A percentile compares a stretch with the other conserved stretches of the same genome.
phyloP scores from a whole-genome alignment of 2,888 invertebrate species.

The Drosophila tanythrix region DNA sequence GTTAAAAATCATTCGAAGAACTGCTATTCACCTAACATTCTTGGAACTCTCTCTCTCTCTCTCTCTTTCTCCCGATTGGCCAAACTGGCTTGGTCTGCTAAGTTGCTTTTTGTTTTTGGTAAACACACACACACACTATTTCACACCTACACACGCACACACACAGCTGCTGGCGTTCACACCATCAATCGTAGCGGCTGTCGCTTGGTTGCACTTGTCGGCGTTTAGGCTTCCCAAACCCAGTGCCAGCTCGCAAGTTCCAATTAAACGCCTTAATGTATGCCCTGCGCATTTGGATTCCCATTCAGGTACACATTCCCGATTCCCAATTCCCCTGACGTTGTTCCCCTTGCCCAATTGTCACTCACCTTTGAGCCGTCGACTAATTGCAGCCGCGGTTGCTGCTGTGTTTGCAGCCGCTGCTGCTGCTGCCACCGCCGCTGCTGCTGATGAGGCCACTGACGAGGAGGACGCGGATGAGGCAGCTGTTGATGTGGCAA shows the following conservation, averaged over 20 bases:
- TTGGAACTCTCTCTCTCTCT: background rate
- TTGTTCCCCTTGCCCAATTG: slow-evolving; percentile 1
- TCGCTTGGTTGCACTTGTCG: slow-evolving; percentile 59
- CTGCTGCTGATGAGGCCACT: slow-evolving; percentile 50
- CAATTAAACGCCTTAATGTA: slow-evolving; percentile 57
- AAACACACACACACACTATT: background rate
- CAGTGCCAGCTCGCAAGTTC: slow-evolving; percentile 18
- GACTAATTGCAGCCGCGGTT: slow-evolving; percentile 73
- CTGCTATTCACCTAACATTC: background rate
- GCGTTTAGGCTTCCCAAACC: slow-evolving; percentile 22
- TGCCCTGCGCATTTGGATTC: slow-evolving; percentile 13
- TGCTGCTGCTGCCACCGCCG: slow-evolving; percentile 48
- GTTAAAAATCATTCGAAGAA: background rate
- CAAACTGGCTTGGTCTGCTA: slow-evolving; percentile 1
- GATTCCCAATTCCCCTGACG: background rate
- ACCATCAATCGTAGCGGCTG: slow-evolving; percentile 62
- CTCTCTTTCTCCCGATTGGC: too few relatives aligned
- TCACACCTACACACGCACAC: slow-evolving; percentile 10
- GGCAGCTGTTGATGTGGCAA: slow-evolving; percentile 69
- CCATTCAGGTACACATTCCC: background rate
- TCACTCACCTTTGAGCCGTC: slow-evolving; percentile 73
- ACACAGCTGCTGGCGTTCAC: slow-evolving; percentile 69
- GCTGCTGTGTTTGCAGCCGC: slow-evolving; percentile 55
- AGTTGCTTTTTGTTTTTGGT: slow-evolving; percentile 13
- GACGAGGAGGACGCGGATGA: slow-evolving; percentile 65